Evolutionary conservation across 2,888 invertebrate species (phyloP).

Genomic region (Tipula unca): DNA sequence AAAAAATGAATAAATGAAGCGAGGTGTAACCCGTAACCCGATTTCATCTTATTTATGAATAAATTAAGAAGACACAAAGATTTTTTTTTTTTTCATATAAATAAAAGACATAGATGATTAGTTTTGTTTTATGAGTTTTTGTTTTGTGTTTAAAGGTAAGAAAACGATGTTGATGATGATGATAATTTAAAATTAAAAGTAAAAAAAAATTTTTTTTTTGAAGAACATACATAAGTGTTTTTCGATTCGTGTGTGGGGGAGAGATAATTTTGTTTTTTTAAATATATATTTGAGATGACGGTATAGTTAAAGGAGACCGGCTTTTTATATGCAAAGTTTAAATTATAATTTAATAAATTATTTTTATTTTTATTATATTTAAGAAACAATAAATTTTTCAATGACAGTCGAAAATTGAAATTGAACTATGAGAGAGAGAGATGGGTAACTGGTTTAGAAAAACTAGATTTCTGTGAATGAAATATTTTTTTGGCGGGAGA

Average conservation of each 20-base stretch:
- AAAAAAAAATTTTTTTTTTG: neutral
- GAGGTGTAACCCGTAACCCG: slow-evolving; percentile 19
- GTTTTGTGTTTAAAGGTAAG: neutral
- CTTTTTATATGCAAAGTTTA: neutral
- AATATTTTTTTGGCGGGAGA: neutral
- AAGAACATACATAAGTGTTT: neutral
- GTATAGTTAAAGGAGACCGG: neutral
- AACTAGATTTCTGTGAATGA: neutral
- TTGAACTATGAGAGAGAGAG: neutral
- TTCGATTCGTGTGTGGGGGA: neutral
- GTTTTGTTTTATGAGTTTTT: slow-evolving; percentile 3
- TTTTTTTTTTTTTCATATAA: neutral
- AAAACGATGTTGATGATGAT: neutral
- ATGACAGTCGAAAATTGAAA: neutral
- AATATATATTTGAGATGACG: neutral
- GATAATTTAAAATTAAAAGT: neutral
- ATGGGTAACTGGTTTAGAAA: neutral
- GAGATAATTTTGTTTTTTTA: neutral
- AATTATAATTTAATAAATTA: neutral
- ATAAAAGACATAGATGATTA: slow-evolving; percentile 4
- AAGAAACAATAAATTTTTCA: slow-evolving; percentile 2
- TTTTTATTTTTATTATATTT: neutral
- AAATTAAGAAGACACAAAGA: slow-evolving; percentile 14
- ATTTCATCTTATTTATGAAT: slow-evolving; percentile 16
- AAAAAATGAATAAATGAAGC: slow-evolving; percentile 14